A percentile compares a stretch with the other conserved stretches of the same genome.
Conservation (phyloP, 92 coral and sea anemone species). For the Zoanthus solanderi region DNA sequence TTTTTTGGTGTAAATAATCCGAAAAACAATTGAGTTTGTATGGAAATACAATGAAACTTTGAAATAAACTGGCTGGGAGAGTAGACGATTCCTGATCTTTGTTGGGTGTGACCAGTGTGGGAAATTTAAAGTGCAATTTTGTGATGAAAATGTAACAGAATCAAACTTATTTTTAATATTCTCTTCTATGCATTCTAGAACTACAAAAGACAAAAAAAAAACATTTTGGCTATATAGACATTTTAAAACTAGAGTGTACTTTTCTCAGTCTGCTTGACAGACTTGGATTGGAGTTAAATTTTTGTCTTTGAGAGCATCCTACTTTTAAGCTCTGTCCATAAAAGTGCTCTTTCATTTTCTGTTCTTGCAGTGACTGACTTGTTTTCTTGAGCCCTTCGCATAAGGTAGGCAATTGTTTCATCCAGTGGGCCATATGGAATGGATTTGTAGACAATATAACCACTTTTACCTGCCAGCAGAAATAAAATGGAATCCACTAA, state of each 20-base stretch:
- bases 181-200: too few relatives aligned
- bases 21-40: too few relatives aligned
- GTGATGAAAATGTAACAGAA: too few relatives aligned
- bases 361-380: conserved; percentile 85
- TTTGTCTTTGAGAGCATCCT: neutral
- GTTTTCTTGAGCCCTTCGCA: conserved; percentile 86
- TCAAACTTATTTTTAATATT: too few relatives aligned
- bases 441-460: conserved; percentile 86
- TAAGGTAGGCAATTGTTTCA: conserved; percentile 83
- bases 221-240: too few relatives aligned
- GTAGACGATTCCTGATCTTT: too few relatives aligned
- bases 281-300: neutral
- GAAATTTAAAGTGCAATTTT: too few relatives aligned
- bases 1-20: too few relatives aligned
- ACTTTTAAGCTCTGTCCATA: conserved; percentile 69
- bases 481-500: neutral
- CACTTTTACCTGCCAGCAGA: conserved; percentile 68
- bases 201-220: too few relatives aligned
- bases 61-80: too few relatives aligned
- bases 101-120: too few relatives aligned
- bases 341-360: conserved; percentile 79
- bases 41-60: too few relatives aligned
- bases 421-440: conserved; percentile 90
- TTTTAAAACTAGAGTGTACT: neutral
- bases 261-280: neutral